A percentile compares a stretch with the other conserved stretches of the same genome.
Evolutionary conservation across 2,797 vertebrate species (phyloP).

Genomic region (Pteronotus mesoamericanus): DNA sequence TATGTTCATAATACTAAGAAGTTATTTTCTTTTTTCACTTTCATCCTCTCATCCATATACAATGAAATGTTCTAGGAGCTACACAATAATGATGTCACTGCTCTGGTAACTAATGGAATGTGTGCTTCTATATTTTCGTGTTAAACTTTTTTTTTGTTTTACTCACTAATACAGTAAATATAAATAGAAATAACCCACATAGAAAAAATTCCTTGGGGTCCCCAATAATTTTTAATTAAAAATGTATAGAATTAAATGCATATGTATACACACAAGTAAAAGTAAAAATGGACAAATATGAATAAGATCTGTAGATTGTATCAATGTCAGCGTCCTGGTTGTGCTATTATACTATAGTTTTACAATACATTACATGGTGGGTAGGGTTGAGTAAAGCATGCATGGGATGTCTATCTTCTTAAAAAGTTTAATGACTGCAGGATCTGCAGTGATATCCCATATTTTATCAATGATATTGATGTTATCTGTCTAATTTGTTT

Average conservation of each 20-base stretch:
- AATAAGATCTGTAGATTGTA: not conserved
- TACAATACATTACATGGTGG: not conserved
- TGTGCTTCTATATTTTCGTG: not conserved
- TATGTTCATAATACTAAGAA: not conserved
- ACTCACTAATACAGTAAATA: not conserved
- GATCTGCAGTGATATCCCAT: not conserved
- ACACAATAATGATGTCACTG: not conserved
- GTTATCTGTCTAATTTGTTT: not conserved
- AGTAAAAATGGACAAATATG: not conserved
- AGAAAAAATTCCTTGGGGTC: not conserved
- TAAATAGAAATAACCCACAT: not conserved
- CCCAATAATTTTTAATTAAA: not conserved
- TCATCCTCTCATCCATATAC: not conserved
- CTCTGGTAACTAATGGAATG: not conserved
- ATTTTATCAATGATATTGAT: conserved; percentile 26
- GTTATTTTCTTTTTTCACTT: not conserved
- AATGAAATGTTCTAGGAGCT: not conserved
- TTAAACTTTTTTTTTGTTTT: not conserved
- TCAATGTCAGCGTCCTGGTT: not conserved
- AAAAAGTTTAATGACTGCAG: not conserved
- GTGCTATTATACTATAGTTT: conserved; percentile 3
- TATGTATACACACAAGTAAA: not conserved
- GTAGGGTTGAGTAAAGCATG: not conserved
- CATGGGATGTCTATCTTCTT: not conserved
- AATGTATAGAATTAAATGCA: not conserved